These are phyloP conservation scores for Nymphalis polychloros DNA, from an alignment of 2,888 invertebrate species.

Conservation along the genomic window DNA sequence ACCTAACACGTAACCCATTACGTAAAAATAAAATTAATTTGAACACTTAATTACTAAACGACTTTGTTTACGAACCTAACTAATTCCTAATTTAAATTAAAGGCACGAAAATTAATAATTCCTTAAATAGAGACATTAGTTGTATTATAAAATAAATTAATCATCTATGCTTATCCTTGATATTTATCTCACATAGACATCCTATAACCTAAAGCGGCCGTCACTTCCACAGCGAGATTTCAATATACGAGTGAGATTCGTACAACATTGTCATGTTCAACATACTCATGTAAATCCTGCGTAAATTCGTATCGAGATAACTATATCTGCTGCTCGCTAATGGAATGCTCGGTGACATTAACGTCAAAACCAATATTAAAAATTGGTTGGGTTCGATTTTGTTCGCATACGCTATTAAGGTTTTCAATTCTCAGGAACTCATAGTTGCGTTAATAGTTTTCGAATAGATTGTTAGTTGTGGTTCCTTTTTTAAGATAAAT, in stretches of 20 bases:
- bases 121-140: too few species aligned
- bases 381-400: not conserved
- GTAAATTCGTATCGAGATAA: slow-evolving; percentile 38
- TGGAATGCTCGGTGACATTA: slow-evolving; percentile 16
- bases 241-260: slow-evolving; percentile 41
- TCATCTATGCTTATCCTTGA: not conserved
- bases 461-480: too few species aligned
- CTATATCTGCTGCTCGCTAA: slow-evolving; percentile 21
- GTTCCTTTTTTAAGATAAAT: too few species aligned
- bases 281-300: slow-evolving; percentile 45
- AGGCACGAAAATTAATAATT: too few species aligned
- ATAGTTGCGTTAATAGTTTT: too few species aligned
- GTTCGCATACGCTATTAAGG: too few species aligned
- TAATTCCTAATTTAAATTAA: too few species aligned
- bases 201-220: slow-evolving; percentile 40
- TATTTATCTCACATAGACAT: slow-evolving; percentile 18
- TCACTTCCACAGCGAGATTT: slow-evolving; percentile 43
- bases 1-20: too few species aligned
- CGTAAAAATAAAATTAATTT: too few species aligned
- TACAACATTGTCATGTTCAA: slow-evolving; percentile 37
- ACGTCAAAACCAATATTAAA: slow-evolving; percentile 1
- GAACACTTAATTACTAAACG: too few species aligned
- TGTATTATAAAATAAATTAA: not conserved
- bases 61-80: too few species aligned
- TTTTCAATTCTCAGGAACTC: too few species aligned